These are phyloP conservation scores for Hephaestus fuliginosus DNA, from an alignment of 2,797 vertebrate genomes.

Conservation along the genomic window DNA sequence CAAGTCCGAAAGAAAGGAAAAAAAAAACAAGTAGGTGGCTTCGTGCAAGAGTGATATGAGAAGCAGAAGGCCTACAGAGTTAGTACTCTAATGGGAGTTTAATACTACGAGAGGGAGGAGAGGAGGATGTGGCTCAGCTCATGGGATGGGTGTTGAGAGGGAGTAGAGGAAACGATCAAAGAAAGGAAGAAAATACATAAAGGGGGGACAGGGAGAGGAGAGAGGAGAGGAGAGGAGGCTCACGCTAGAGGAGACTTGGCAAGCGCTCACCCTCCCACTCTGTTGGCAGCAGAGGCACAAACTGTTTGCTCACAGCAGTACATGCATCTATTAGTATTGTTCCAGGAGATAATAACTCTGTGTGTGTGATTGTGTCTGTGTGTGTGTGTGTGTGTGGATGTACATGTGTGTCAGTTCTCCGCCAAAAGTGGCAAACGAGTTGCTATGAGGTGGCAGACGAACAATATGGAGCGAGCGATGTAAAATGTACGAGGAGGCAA, in stretches of 20 bases:
- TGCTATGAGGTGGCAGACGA: slow-evolving; percentile 64
- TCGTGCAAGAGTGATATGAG: slow-evolving; percentile 1
- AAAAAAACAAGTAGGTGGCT: slow-evolving; percentile 8
- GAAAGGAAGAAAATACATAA: neutral
- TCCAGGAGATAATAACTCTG: slow-evolving; percentile 81
- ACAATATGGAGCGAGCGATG: slow-evolving; percentile 47
- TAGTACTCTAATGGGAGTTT: slow-evolving; percentile 26
- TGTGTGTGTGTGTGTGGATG: slow-evolving; percentile 18
- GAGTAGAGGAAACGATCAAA: slow-evolving; percentile 23
- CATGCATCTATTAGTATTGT: slow-evolving; percentile 84
- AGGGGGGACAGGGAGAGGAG: slow-evolving; percentile 3
- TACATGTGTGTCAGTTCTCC: slow-evolving; percentile 45
- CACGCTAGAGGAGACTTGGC: slow-evolving; percentile 78
- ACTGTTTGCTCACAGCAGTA: slow-evolving; percentile 83
- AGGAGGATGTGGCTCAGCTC: slow-evolving; percentile 23
- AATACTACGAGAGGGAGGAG: slow-evolving; percentile 12
- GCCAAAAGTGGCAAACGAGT: slow-evolving; percentile 58
- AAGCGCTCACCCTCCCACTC: slow-evolving; percentile 78
- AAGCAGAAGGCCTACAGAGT: slow-evolving; percentile 4
- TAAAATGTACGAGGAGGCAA: slow-evolving; percentile 24
- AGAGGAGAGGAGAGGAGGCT: slow-evolving; percentile 32
- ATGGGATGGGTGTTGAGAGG: slow-evolving; percentile 10
- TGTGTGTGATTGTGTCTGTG: slow-evolving; percentile 21
- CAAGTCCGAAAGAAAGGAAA: neutral
- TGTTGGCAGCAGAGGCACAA: slow-evolving; percentile 77